Base-by-base conservation (phyloP, 2,888 invertebrate genomes). In the Meganola albula region DNA sequence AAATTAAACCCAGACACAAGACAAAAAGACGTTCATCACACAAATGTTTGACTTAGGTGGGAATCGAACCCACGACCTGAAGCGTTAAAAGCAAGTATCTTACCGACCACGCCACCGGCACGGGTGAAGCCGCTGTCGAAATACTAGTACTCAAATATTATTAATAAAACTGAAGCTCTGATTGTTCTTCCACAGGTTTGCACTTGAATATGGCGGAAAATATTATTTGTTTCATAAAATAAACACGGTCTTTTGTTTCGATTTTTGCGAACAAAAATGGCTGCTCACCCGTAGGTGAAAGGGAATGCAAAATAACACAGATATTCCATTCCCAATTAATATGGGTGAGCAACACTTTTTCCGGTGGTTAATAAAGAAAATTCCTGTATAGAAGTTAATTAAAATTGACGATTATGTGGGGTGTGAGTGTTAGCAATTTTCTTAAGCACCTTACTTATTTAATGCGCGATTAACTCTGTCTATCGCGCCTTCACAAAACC, bases 351-450 rank as follows among this genome's bases (percentile, higher is more conserved):
- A 60, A 64, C 68, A 57, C 65, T 70, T 66, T 64, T 71, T 66
- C 66, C 61, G 53, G 52, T 50, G 60, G 64, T 64, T 69, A 57
- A 63, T 64, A 69, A 72, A 74, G 70, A 72, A 73, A 69, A 68
- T 66, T 72, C 67, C 64, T 52, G 58, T 67, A 59, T 64, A 52
- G 62, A 40, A 74, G 77, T 78, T 79, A 78, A 77, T 76, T 78
- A 78, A 78, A 77, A 75, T 64, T 51, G 66, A 52, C 53, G 42
- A 45, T 44, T 10, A 24, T 44, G 54, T 60, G 10, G 7, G 48
- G 58, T 27, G 2, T 0, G 16, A 44, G 11, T 66, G 36, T 3
- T 0, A 51, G 63, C 60, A n/a, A n/a, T n/a, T n/a, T n/a, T n/a
- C n/a, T n/a, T n/a, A n/a, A n/a, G n/a, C n/a, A n/a, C n/a, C n/a